These are phyloP conservation scores for Chironomus tepperi DNA, from an alignment of 1,140 invertebrate species.

Conservation along the genomic window DNA sequence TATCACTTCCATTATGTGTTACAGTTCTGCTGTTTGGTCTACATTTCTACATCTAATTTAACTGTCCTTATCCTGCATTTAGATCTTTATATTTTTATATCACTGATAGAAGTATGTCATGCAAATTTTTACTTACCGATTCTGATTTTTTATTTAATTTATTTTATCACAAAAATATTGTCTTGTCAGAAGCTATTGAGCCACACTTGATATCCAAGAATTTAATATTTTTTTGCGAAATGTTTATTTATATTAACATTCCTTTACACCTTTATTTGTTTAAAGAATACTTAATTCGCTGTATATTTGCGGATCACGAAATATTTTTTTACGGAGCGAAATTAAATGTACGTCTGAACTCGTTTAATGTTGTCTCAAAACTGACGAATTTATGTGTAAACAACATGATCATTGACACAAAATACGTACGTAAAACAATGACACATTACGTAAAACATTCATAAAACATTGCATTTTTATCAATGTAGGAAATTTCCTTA, in stretches of 20 bases:
- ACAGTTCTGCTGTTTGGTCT: too few relatives aligned
- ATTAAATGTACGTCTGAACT: not conserved
- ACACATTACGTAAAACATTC: not conserved
- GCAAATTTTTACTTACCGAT: not conserved
- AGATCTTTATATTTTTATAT: not conserved
- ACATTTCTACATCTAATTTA: not conserved
- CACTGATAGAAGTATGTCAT: not conserved
- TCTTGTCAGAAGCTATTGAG: not conserved
- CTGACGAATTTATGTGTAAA: not conserved
- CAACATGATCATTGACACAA: not conserved
- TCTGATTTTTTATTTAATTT: not conserved
- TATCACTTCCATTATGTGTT: too few relatives aligned
- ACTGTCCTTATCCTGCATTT: constrained; percentile 6
- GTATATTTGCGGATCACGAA: not conserved
- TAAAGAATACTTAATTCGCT: constrained; percentile 8
- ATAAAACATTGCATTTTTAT: not conserved
- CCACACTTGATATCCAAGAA: not conserved
- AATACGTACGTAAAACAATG: not conserved
- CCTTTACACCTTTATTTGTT: constrained; percentile 3
- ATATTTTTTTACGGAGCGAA: not conserved
- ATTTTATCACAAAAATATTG: not conserved
- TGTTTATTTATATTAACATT: too few relatives aligned
- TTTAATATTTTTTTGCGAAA: not conserved
- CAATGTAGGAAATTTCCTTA: not conserved
- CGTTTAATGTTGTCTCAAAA: not conserved